A percentile compares a stretch with the other conserved stretches of the same genome.
phyloP scores from a whole-genome alignment of 2,113 vertebrate genomes.

The Crotalus tigris region DNA sequence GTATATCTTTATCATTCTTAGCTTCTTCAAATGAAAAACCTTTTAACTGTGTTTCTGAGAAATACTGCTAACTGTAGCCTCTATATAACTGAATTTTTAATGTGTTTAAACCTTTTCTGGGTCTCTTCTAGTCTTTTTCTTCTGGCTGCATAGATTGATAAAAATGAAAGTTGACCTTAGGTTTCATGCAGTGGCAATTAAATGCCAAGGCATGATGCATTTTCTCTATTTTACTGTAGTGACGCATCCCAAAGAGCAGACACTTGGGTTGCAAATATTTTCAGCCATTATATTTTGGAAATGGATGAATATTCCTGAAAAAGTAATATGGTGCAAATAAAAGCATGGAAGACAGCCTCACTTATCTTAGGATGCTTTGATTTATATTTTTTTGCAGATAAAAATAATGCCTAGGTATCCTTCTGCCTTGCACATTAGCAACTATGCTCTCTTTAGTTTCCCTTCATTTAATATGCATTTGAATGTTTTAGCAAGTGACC shows the following conservation, averaged over 20 bases:
- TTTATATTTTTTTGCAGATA: not conserved
- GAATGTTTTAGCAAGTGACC: too few species aligned
- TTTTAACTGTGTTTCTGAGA: not conserved
- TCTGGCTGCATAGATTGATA: not conserved
- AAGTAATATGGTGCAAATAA: not conserved
- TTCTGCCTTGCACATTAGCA: not conserved
- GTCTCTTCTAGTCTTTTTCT: not conserved
- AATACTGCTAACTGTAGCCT: not conserved
- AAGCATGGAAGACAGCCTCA: not conserved
- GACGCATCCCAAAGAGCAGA: not conserved
- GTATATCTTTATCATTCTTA: not conserved
- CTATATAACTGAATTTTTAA: not conserved
- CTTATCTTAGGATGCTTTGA: not conserved
- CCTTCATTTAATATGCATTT: not conserved
- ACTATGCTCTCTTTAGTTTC: not conserved
- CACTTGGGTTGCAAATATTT: not conserved
- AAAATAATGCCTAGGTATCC: not conserved
- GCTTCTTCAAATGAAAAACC: not conserved
- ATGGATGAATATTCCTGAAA: not conserved
- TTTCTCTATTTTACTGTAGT: not conserved
- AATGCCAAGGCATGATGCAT: not conserved
- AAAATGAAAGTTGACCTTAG: not conserved
- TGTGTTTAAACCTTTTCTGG: not conserved
- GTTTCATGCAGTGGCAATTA: not conserved
- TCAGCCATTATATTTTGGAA: not conserved